These are phyloP conservation scores for Poecilia wingei DNA, from an alignment of 2,797 vertebrate species.

Conservation along the genomic window DNA sequence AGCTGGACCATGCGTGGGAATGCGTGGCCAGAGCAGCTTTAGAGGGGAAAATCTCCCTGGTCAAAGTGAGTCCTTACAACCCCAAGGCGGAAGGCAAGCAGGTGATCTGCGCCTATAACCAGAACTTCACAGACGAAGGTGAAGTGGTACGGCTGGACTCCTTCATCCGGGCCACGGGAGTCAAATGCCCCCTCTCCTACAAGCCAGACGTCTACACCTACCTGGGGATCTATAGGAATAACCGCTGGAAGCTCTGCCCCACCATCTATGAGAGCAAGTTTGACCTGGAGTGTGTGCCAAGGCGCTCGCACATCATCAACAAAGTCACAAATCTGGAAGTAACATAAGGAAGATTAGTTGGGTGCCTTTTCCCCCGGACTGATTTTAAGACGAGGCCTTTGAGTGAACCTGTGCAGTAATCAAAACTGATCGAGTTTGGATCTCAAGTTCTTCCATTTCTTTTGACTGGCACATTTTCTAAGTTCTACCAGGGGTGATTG, in stretches of 20 bases:
- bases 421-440: slow-evolving; percentile 10
- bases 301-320: slow-evolving; percentile 87
- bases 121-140: slow-evolving; percentile 87
- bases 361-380: neutral
- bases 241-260: slow-evolving; percentile 91
- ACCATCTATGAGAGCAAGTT: slow-evolving; percentile 93
- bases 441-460: slow-evolving; percentile 37
- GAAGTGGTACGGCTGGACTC: slow-evolving; percentile 85
- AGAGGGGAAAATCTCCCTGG: slow-evolving; percentile 82
- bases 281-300: slow-evolving; percentile 87
- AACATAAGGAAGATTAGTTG: slow-evolving; percentile 67
- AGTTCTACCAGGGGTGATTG: neutral
- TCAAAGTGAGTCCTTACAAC: slow-evolving; percentile 86
- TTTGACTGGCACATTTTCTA: slow-evolving; percentile 16
- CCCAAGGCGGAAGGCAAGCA: slow-evolving; percentile 77
- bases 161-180: slow-evolving; percentile 83
- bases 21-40: slow-evolving; percentile 84
- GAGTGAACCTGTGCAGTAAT: neutral
- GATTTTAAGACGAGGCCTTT: slow-evolving; percentile 12
- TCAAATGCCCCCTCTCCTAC: slow-evolving; percentile 89
- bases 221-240: slow-evolving; percentile 90
- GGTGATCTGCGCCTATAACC: slow-evolving; percentile 89
- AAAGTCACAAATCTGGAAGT: slow-evolving; percentile 88
- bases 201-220: slow-evolving; percentile 92
- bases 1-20: slow-evolving; percentile 90